Base-by-base conservation (phyloP, 2,113 vertebrate species). In the Pollachius pollachius region DNA sequence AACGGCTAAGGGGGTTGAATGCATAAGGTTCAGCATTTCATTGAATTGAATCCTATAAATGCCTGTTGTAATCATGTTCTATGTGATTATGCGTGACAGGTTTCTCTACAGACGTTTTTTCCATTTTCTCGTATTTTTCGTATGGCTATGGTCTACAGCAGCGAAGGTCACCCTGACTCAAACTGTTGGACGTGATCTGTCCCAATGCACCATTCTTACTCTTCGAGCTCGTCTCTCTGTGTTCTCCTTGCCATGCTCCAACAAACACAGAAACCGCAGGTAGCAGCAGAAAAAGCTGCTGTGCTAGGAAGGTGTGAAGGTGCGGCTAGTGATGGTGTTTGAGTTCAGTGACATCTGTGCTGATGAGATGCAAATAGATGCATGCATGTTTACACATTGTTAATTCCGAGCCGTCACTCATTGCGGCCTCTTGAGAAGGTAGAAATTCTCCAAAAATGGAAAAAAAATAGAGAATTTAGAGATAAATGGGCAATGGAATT, bases 391-490 rank as follows among this genome's bases (percentile, higher is more conserved):
- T 89, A 87, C 88, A 87, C 77, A 69, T 82, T 71, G 77, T 81
- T 89, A 90, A 89, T 88, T 90, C 83, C 84, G 70, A 84, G 60
- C 86, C 85, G 89, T 79, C 88, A 88, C 72, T 91, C 89, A 90
- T 72, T 34, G 64, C 69, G 80, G 61, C 79, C 79, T 78, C 70
- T 52, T 63, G 79, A 82, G 75, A 85, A 9, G 41, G 41, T 48
- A 48, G 11, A 48, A 48, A 48, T 48, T 9, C 8, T 12, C 8
- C 8, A 13, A 9, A 48, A 48, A 48, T n/a, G 54, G 52, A 72
- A 62, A 62, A 77, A 81, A 72, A 85, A 15, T 37, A 37, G 71
- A 62, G 70, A 80, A 70, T 71, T 66, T 54, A 58, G 83, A 68
- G 76, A 63, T 73, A 71, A 56, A 66, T 74, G 61, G 70, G 61